Evolutionary conservation across 2,888 invertebrate genomes (phyloP), one percentile per base, ranked within the genome.

Genomic region (Erpobdella octoculata): DNA sequence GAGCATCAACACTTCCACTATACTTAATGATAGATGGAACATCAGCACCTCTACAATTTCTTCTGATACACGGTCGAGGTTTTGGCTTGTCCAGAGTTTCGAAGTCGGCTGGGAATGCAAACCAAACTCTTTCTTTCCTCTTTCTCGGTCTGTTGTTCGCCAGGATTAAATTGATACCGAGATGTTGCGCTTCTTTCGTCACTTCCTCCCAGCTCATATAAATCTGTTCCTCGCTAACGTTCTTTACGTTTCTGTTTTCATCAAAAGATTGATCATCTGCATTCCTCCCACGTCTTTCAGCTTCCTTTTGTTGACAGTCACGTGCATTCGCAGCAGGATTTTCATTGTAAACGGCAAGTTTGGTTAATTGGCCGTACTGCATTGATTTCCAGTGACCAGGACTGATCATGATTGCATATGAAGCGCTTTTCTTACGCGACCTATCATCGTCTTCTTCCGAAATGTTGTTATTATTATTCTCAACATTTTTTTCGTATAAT

Each of bases 191-290:
- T 21, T 62, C 62, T 1, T n/a, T 62, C 33, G 31, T 62, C 4
- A 62, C 62, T 33, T 62, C 62, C n/a, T 62, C 62, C 62, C 62
- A 62, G 33, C 62, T 62, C 62, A 62, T 62, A 35, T 62, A 62
- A 62, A 62, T 62, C 31, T 62, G 33, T 9, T 62, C 62, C 35
- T 62, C 35, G 46, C 15, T 41, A n/a, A 15, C 15, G n/a, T 15
- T 41, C 12, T 41, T 41, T 28, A 53, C 15, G 5, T 6, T 2
- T 28, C 53, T 53, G 53, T 53, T 53, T 25, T 53, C 15, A 1
- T 53, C 21, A 21, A n/a, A 53, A 21, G 53, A 53, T 41, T 9
- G 41, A 9, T 21, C 21, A 15, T 53, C 28, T 53, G 21, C 53
- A 28, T 53, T 53, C 53, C 21, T 28, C 53, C n/a, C n/a, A n/a